Percentiles rank a stretch among this genome's conserved stretches.
Conservation (phyloP, 2,797 vertebrate species). For the Enteromius trimaculatus region DNA sequence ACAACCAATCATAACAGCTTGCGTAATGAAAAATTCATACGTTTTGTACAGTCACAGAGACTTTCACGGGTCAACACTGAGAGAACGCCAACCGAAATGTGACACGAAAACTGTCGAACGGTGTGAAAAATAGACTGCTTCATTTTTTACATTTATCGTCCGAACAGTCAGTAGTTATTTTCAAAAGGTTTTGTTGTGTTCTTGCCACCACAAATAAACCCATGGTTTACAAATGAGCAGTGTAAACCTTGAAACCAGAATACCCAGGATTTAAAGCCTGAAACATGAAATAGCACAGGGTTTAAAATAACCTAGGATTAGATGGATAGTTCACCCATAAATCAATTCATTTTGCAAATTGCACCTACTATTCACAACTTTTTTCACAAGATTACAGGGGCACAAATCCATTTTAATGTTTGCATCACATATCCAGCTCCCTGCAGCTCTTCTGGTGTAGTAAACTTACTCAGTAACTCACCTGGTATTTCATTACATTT, state of each 20-base stretch:
- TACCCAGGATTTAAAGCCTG: background rate
- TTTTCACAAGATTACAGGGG: too few relatives aligned
- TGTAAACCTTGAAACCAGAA: background rate
- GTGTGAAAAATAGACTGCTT: background rate
- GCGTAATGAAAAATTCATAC: constrained; percentile 12
- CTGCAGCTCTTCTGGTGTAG: background rate
- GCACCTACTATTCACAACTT: too few relatives aligned
- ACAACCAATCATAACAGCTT: constrained; percentile 31
- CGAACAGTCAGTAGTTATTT: background rate
- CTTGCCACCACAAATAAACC: background rate
- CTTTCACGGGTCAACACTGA: background rate
- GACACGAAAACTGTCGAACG: background rate
- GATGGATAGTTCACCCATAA: background rate
- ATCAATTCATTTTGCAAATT: too few relatives aligned
- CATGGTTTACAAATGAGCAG: background rate
- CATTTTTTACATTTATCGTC: background rate
- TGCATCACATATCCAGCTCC: background rate
- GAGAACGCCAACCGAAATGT: background rate
- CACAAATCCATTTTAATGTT: too few relatives aligned
- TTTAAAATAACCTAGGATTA: background rate
- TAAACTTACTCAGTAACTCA: background rate
- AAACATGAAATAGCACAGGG: background rate
- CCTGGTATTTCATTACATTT: background rate
- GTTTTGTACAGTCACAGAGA: background rate
- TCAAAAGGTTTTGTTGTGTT: background rate